Evolutionary conservation across 2,797 vertebrate genomes (phyloP), one percentile per base, ranked within the genome.

Genomic region (Percopsis omiscomaycus): DNA sequence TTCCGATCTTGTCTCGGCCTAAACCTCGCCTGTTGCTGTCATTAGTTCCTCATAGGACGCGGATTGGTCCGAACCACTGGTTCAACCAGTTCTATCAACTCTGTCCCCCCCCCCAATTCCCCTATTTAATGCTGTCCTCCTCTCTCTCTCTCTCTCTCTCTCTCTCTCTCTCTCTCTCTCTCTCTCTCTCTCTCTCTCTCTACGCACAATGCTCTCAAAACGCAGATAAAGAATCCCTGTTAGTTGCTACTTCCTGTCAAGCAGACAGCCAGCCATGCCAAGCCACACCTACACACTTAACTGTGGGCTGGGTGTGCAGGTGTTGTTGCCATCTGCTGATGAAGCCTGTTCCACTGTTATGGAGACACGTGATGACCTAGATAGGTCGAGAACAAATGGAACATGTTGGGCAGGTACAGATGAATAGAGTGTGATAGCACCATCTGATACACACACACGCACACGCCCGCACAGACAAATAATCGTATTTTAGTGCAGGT

Each of bases 251-350:
- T 8, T 5, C 32, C 32, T 37, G 32, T 37, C 32, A 37, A 37
- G 32, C 32, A 37, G 32, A 5, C 32, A 37, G 6, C 37, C 37
- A 5, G 9, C 37, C 37, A 37, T 5, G 37, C 37, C 37, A 37
- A 22, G 22, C 22, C 37, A 9, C 8, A 9, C 9, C 5, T 37
- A 9, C 37, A 9, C 9, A 9, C 9, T 5, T 37, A 65, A 67
- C 53, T 57, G 75, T 71, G 69, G 77, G 82, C 74, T 77, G 61
- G 79, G 75, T 77, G 59, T 56, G 29, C 82, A 83, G 81, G 79
- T 84, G 77, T 62, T 50, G 61, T 83, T 85, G 80, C 74, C 58
- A 54, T 54, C 60, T 75, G 72, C 55, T 78, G 79, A 79, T 84
- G 62, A 79, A 79, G 70, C 65, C 60, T 12, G 0, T 55, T 70